Evolutionary conservation across 2,888 invertebrate genomes (phyloP).

Genomic region (Ellobium chinense): DNA sequence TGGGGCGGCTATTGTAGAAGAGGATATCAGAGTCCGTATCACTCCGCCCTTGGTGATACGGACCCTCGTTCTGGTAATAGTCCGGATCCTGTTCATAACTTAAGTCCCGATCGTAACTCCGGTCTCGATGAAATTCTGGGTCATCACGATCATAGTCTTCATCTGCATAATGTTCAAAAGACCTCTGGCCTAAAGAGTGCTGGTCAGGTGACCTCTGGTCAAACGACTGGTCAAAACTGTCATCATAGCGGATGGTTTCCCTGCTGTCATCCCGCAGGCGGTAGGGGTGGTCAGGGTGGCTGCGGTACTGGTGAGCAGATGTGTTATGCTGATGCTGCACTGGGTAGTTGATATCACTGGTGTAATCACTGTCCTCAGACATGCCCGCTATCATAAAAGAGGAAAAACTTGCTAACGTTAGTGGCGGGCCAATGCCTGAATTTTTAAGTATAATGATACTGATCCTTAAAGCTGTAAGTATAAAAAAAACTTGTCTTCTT

Average conservation of each 20-base stretch:
- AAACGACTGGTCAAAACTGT: conserved; percentile 57
- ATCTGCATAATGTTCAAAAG: conserved; percentile 42
- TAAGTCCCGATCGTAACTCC: conserved; percentile 53
- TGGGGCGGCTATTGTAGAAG: conserved; percentile 92
- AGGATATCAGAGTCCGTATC: conserved; percentile 81
- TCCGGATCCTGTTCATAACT: conserved; percentile 57
- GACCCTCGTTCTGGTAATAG: conserved; percentile 60
- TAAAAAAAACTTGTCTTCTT: too few species aligned
- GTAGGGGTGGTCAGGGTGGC: conserved; percentile 66
- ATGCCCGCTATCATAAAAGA: conserved; percentile 82
- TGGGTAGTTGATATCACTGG: conserved; percentile 96
- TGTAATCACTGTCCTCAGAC: conserved; percentile 98
- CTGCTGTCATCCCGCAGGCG: conserved; percentile 82
- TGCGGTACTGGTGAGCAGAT: conserved; percentile 88
- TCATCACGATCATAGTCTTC: conserved; percentile 36
- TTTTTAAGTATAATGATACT: too few species aligned
- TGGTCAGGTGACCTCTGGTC: conserved; percentile 44
- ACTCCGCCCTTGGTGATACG: conserved; percentile 69
- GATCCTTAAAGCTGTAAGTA: too few species aligned
- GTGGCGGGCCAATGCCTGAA: too few species aligned
- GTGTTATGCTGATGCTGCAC: conserved; percentile 88
- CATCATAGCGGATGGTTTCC: conserved; percentile 53
- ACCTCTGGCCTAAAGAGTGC: conserved; percentile 27
- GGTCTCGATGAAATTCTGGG: conserved; percentile 16
- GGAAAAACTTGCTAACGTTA: neutral